Evolutionary conservation across 2,113 vertebrate genomes (phyloP), one percentile per base, ranked within the genome.

Genomic region (Aegithalos caudatus): DNA sequence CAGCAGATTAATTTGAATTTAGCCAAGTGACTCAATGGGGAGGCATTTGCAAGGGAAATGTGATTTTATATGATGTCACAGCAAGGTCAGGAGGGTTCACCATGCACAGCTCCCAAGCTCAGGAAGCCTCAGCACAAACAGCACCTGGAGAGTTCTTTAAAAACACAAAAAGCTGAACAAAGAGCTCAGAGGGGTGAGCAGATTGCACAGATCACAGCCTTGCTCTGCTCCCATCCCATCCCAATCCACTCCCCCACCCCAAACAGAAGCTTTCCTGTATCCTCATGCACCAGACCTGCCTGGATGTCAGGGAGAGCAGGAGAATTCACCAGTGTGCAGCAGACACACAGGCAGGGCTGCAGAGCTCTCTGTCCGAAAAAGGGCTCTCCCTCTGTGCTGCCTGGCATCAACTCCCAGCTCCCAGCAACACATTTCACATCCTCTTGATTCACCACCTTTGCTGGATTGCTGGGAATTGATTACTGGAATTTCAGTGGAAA

Each of bases 1-100:
- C 31, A 50, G 76, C 1, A 4, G 35, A 16, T 91, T 94, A 88
- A 94, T 95, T 92, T 94, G 84, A 89, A 74, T 3, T 70, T 60
- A 89, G 58, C 58, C 78, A 33, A 81, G 81, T 22, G 37, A 81
- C 66, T 94, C 72, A 27, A 13, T 1, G 14, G n/a, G 53, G 44
- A 64, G 76, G 14, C 25, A n/a, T 66, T 83, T 86, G 44, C 73
- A 88, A 83, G 77, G 65, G 84, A 91, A 91, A 70, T 60, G 51
- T 51, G 60, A 33, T 76, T 71, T 79, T 37, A 44, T 31, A 33
- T 61, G 45, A 48, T 23, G 13, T 19, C 22, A 21, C 70, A 81
- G 86, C 13, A n/a, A 66, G 76, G 60, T 50, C 76, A 67, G 60
- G 69, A 78, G 85, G 24, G 37, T 17, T 81, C 58, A 20, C 35